phyloP scores from a whole-genome alignment of 2,113 vertebrate species.

The Indicator indicator region DNA sequence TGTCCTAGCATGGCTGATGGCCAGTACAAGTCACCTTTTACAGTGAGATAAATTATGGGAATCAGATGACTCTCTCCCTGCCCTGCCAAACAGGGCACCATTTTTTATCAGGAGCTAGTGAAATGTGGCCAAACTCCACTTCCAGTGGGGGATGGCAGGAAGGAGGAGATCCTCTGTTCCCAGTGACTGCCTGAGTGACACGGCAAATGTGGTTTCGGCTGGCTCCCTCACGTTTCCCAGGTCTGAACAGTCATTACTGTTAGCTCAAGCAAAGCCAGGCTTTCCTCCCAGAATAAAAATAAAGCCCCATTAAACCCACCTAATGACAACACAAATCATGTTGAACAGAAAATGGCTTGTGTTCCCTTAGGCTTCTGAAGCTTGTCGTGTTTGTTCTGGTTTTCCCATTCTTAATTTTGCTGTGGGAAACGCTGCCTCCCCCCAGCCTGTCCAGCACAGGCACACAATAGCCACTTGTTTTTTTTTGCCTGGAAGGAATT shows the following conservation, averaged over 20 bases:
- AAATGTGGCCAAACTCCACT: fast-evolving
- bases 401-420: conserved; percentile 51
- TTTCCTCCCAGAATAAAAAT: not conserved
- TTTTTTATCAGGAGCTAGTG: not conserved
- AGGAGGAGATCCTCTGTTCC: not conserved
- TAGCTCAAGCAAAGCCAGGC: conserved; percentile 4
- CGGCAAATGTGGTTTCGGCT: fast-evolving
- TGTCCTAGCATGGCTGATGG: not conserved
- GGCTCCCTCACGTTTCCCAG: not conserved
- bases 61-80: no score
- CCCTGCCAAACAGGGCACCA: not conserved
- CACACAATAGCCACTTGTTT: conserved; percentile 55
- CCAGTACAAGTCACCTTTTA: fast-evolving
- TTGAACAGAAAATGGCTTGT: conserved; percentile 19
- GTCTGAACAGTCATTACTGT: not conserved
- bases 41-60: not conserved
- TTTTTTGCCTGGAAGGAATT: conserved; percentile 4
- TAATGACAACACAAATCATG: conserved; percentile 46
- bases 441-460: not conserved
- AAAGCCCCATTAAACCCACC: conserved; percentile 20
- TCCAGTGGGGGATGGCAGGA: not conserved
- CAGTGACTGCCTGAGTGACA: not conserved
- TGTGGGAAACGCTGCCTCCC: conserved; percentile 12
- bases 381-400: conserved; percentile 14
- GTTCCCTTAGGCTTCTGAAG: not conserved